These are phyloP conservation scores for Plutella xylostella DNA, from an alignment of 2,888 invertebrate species.

Conservation along the genomic window DNA sequence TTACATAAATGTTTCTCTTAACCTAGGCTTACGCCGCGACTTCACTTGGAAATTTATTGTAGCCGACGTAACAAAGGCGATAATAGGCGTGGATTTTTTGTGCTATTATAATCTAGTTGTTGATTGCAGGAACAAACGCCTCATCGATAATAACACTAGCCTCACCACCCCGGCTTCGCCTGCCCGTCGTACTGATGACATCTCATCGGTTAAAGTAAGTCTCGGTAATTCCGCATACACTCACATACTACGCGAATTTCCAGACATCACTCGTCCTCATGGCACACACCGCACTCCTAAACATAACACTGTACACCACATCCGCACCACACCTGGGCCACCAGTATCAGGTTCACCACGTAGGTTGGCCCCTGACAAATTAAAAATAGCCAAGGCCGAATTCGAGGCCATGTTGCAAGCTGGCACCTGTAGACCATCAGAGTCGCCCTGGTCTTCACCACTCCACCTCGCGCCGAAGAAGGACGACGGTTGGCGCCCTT, in stretches of 20 bases:
- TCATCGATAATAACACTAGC: too few relatives aligned
- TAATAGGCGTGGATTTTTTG: slow-evolving; percentile 31
- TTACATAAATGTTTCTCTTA: too few relatives aligned
- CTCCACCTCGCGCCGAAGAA: too few relatives aligned
- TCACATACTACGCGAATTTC: neutral
- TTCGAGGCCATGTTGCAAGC: too few relatives aligned
- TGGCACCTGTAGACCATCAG: too few relatives aligned
- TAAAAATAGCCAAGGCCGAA: too few relatives aligned
- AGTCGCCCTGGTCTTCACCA: too few relatives aligned
- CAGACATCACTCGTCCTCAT: slow-evolving; percentile 3
- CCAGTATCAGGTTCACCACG: neutral
- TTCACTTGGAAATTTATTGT: slow-evolving; percentile 28
- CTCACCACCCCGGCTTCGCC: too few relatives aligned
- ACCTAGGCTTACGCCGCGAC: slow-evolving; percentile 24
- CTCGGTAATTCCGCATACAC: neutral
- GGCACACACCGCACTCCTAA: neutral
- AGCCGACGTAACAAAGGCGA: slow-evolving; percentile 28
- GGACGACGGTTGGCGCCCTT: too few relatives aligned
- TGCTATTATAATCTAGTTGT: slow-evolving; percentile 23
- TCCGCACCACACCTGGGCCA: neutral
- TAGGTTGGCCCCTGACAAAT: neutral
- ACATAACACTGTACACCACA: too few relatives aligned
- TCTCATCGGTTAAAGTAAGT: neutral
- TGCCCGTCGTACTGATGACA: neutral
- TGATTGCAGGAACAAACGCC: neutral